phyloP scores from a whole-genome alignment of 2,113 vertebrate genomes.

The Proterorhinus semilunaris region DNA sequence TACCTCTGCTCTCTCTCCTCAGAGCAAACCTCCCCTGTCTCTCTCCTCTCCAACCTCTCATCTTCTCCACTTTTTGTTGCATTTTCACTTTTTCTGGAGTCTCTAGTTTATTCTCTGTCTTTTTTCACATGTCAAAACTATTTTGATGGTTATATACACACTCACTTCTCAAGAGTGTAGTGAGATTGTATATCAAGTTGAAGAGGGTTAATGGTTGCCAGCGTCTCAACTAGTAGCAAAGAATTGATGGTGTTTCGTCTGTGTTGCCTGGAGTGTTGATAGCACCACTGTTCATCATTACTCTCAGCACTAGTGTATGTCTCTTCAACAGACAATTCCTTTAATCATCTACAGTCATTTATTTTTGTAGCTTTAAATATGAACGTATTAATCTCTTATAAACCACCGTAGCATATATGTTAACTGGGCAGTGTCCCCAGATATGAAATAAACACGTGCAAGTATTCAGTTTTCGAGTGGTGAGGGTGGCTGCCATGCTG shows the following conservation, averaged over 20 bases:
- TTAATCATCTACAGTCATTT: neutral
- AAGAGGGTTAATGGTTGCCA: conserved; percentile 27
- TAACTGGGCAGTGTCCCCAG: too few relatives aligned
- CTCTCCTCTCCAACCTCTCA: conserved; percentile 50
- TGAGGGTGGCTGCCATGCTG: too few relatives aligned
- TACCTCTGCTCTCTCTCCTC: conserved; percentile 67
- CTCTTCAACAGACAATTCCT: neutral
- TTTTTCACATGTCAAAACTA: conserved; percentile 44
- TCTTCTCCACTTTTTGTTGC: conserved; percentile 42
- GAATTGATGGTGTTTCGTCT: conserved; percentile 50
- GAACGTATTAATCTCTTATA: neutral
- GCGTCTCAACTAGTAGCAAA: conserved; percentile 43
- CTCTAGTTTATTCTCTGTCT: conserved; percentile 38
- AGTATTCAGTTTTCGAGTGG: too few relatives aligned
- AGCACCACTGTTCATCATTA: conserved; percentile 27
- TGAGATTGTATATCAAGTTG: conserved; percentile 52
- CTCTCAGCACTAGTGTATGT: conserved; percentile 6
- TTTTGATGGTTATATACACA: conserved; percentile 42
- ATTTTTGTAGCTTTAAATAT: neutral
- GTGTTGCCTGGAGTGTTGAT: conserved; percentile 24
- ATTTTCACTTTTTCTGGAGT: conserved; percentile 30
- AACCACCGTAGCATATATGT: too few relatives aligned
- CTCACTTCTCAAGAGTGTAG: conserved; percentile 18
- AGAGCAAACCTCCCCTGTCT: conserved; percentile 42
- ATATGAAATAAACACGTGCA: too few relatives aligned